These are phyloP conservation scores for Spinibarbus caldwelli DNA, from an alignment of 2,797 vertebrate species.

Conservation along the genomic window DNA sequence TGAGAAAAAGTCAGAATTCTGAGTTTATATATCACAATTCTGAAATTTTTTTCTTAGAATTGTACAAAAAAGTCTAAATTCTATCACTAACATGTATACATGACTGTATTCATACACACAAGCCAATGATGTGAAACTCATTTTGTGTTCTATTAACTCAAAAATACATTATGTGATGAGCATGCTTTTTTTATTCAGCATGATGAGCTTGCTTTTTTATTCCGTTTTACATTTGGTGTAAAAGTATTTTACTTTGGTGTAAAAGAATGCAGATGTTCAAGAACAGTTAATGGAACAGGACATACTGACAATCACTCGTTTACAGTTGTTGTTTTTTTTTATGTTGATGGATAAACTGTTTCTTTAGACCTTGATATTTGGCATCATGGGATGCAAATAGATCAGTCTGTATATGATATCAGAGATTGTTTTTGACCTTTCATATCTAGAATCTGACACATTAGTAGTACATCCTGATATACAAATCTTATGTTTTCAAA, in stretches of 20 bases:
- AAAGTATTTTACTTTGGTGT: neutral
- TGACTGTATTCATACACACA: too few relatives aligned
- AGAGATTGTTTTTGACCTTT: neutral
- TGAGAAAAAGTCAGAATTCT: too few relatives aligned
- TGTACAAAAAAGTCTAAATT: too few relatives aligned
- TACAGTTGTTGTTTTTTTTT: neutral
- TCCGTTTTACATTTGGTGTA: too few relatives aligned
- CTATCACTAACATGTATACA: too few relatives aligned
- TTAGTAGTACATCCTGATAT: neutral
- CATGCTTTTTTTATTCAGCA: too few relatives aligned
- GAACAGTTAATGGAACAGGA: neutral
- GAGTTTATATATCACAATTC: too few relatives aligned
- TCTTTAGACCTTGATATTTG: neutral
- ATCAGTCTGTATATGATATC: neutral
- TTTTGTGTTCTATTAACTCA: neutral
- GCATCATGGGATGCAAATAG: neutral
- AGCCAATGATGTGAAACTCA: neutral
- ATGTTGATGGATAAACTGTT: neutral
- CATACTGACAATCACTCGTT: neutral
- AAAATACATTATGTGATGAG: neutral
- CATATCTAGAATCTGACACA: too few relatives aligned
- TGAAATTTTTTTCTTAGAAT: too few relatives aligned
- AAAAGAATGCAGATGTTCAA: neutral
- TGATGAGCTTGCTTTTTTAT: too few relatives aligned
- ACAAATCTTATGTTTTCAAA: conserved; percentile 26